Percentiles rank a stretch among this genome's conserved stretches.
Conservation (phyloP, 2,113 vertebrate genomes). For the Sciurus niger region DNA sequence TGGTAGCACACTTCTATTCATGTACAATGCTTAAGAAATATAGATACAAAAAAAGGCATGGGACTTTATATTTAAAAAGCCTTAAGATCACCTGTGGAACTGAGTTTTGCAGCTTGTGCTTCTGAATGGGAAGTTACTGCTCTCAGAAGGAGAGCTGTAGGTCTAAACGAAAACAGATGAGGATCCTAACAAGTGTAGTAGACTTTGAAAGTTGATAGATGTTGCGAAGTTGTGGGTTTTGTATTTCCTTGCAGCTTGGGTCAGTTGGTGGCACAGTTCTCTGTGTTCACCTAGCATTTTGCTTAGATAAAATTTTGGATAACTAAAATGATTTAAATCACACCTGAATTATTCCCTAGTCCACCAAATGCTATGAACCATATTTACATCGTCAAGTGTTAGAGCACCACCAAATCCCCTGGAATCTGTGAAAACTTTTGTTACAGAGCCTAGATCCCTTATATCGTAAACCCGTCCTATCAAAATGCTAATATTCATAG, state of each 20-base stretch:
- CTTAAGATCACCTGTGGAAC: background rate
- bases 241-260: background rate
- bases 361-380: background rate
- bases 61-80: background rate
- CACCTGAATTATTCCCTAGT: background rate
- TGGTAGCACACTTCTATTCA: background rate
- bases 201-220: too few species aligned
- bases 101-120: background rate
- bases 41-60: background rate
- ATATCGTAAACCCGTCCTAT: background rate
- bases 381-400: background rate
- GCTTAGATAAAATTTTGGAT: background rate
- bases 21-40: background rate
- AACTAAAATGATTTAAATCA: background rate
- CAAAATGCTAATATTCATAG: conserved; percentile 2
- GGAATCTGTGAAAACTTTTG: background rate
- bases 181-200: background rate
- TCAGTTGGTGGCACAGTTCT: background rate
- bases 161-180: background rate
- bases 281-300: background rate
- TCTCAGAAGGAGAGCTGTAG: background rate
- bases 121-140: too few species aligned
- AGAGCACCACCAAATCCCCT: background rate
- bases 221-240: background rate
- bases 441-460: background rate